Evolutionary conservation across 1,140 invertebrate genomes (phyloP), one percentile per base, ranked within the genome.

Genomic region (Hylaeus anthracinus): DNA sequence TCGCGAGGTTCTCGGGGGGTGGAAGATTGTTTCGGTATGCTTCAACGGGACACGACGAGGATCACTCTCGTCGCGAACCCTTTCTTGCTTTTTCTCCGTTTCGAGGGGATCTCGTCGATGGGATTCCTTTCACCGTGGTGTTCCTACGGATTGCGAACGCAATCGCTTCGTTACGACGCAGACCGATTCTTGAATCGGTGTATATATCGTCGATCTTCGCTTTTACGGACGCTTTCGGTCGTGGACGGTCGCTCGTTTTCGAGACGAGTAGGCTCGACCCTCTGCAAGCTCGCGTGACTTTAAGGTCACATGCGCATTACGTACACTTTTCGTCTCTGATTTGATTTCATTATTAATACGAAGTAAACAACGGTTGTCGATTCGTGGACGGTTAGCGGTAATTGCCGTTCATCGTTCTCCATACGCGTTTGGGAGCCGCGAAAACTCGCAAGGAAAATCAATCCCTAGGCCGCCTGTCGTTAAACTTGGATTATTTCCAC

Each of bases 401-500:
- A 80, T 80, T 74, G 74, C 74, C 71, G 72, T 80, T 80, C 67
- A 80, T 74, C 79, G 67, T 53, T 64, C 63, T 37, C 56, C 10
- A 37, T 45, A 64, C 55, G 37, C 12, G 12, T 12, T 60, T 74
- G 53, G 79, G 64, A 80, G 75, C 56, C 58, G 75, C 10, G 37
- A 12, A 26, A 26, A 37, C 56, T 80, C 79, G 77, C 65, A 79
- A 79, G 61, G 77, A 72, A 79, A 65, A 72, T 79, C 73, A 79
- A 79, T 79, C 61, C 61, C 26, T 26, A 26, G 26, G 26, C 26
- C 26, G 26, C 26, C 26, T 26, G 26, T 26, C 26, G 26, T 26
- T 65, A 55, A 79, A 66, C 70, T 78, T 73, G 43, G 77, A 73
- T 73, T 73, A 79, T 79, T 79, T 79, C 61, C 71, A 51, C 70